phyloP scores from a whole-genome alignment of 2,113 vertebrate species.

The Oreochromis niloticus region DNA sequence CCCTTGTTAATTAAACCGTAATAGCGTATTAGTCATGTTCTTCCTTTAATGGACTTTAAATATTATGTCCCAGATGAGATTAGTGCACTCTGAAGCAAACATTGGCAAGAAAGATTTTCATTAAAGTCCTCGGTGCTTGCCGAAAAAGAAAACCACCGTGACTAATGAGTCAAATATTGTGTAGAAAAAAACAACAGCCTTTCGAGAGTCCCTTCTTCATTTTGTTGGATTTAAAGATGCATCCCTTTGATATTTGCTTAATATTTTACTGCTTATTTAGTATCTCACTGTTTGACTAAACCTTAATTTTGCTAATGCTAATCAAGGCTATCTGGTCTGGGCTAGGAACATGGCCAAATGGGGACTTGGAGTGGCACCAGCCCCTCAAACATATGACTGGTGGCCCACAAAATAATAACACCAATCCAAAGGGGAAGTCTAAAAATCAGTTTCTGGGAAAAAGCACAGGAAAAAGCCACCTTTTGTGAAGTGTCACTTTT shows the following conservation, averaged over 20 bases:
- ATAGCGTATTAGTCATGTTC: not conserved
- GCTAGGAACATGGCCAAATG: not conserved
- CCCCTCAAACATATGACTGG: not conserved
- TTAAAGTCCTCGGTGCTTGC: not conserved
- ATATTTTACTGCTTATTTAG: not conserved
- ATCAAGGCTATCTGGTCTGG: not conserved
- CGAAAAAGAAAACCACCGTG: not conserved
- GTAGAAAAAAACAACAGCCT: not conserved
- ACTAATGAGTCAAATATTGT: not conserved
- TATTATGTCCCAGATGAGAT: slow-evolving; percentile 14
- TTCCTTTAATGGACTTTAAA: not conserved
- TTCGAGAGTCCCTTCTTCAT: not conserved
- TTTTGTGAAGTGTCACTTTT: not conserved
- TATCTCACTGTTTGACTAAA: not conserved
- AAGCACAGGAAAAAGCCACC: not conserved
- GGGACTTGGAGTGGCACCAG: not conserved
- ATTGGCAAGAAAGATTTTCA: slow-evolving; percentile 11
- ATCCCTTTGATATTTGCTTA: not conserved
- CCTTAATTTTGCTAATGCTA: not conserved
- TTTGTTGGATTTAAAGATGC: not conserved
- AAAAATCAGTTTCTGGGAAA: not conserved
- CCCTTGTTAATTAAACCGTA: not conserved
- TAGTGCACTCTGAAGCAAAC: not conserved
- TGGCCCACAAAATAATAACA: not conserved
- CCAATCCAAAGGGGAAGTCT: not conserved